Evolutionary conservation across 2,797 vertebrate genomes (phyloP).

Genomic region (Vespertilio murinus): DNA sequence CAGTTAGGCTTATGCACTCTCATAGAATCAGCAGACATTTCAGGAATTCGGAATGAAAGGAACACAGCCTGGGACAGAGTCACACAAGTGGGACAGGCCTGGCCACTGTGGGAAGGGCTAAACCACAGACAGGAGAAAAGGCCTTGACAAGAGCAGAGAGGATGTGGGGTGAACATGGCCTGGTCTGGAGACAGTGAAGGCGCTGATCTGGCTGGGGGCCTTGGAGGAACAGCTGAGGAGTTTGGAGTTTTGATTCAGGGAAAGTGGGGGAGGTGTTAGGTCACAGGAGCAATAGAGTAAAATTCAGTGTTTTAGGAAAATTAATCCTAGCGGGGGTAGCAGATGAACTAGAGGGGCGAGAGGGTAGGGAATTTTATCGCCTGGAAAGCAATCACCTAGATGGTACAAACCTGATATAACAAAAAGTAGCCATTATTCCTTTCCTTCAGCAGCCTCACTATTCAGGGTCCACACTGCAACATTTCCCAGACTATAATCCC

Average conservation of each 20-base stretch:
- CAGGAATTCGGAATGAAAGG: neutral
- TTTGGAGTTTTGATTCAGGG: neutral
- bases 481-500: neutral
- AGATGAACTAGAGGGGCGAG: neutral
- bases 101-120: neutral
- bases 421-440: neutral
- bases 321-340: neutral
- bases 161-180: neutral
- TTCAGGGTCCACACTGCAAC: fast-evolving
- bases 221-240: neutral
- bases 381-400: neutral
- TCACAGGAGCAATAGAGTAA: neutral
- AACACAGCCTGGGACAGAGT: neutral
- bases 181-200: neutral
- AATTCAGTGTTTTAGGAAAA: neutral
- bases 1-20: neutral
- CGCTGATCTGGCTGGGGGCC: neutral
- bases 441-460: neutral
- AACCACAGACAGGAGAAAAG: neutral
- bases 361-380: neutral
- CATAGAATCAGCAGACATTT: neutral
- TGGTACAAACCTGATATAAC: neutral
- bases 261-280: neutral
- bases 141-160: neutral
- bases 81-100: neutral